Conservation (phyloP, 1,140 invertebrate genomes). For the Leptopilina clavipes region DNA sequence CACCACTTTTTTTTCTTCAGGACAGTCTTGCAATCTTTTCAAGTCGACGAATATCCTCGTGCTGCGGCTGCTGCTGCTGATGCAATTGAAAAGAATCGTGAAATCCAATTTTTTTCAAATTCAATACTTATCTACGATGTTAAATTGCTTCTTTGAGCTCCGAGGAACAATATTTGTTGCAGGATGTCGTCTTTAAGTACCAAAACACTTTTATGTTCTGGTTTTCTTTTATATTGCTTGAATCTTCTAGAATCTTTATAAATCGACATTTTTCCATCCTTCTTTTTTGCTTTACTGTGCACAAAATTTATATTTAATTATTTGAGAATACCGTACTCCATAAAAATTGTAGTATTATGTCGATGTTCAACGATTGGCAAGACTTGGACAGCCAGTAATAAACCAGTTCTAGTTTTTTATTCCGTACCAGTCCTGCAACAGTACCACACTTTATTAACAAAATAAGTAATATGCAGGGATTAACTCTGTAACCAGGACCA, state of each 20-base stretch:
- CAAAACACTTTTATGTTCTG: not conserved
- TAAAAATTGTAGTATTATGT: too few species aligned
- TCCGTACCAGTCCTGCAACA: too few species aligned
- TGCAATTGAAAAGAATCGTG: conserved; percentile 7
- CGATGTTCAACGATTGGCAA: too few species aligned
- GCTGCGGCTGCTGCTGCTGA: too few species aligned
- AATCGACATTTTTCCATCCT: not conserved
- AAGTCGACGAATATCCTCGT: not conserved
- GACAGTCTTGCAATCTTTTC: conserved; percentile 9
- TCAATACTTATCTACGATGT: not conserved
- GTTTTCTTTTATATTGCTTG: not conserved
- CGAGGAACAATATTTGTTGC: not conserved
- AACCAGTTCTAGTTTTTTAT: too few species aligned
- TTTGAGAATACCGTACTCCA: too few species aligned
- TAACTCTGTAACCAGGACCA: too few species aligned
- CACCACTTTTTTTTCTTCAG: not conserved
- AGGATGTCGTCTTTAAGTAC: not conserved
- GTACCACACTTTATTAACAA: too few species aligned
- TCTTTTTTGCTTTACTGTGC: not conserved
- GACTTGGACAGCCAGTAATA: too few species aligned
- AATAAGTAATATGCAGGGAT: too few species aligned
- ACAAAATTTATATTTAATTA: too few species aligned
- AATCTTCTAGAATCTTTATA: not conserved
- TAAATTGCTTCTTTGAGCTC: not conserved
- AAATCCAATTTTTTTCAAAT: conserved; percentile 12